Conservation (phyloP, 2,888 invertebrate species). For the Steinernema hermaphroditum region DNA sequence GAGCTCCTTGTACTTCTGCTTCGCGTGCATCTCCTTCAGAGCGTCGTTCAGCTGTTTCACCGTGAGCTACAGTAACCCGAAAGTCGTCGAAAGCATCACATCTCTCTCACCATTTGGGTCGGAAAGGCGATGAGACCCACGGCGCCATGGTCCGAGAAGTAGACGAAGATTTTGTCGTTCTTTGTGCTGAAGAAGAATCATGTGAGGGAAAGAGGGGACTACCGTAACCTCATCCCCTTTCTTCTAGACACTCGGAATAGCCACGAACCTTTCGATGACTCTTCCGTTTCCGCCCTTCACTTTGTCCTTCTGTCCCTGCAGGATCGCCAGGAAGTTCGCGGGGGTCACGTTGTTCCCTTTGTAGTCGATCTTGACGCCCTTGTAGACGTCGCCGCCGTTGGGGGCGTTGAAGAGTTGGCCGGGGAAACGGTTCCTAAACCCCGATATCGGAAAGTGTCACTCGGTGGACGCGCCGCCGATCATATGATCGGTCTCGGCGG, state of each 20-base stretch:
- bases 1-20: conserved; percentile 70
- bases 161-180: conserved; percentile 73
- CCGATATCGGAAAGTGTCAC: not conserved
- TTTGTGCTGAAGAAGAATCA: conserved; percentile 69
- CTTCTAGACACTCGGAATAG: too few relatives aligned
- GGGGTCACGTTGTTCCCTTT: conserved; percentile 71
- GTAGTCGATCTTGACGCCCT: conserved; percentile 72
- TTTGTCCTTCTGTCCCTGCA: conserved; percentile 70
- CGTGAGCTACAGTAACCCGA: conserved; percentile 63
- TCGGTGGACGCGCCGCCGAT: not conserved
- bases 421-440: conserved; percentile 71
- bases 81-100: conserved; percentile 14
- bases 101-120: conserved; percentile 64
- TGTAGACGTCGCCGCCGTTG: conserved; percentile 72
- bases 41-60: conserved; percentile 67
- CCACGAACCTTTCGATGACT: conserved; percentile 68
- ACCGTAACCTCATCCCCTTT: too few relatives aligned
- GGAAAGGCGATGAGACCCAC: conserved; percentile 72
- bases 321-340: conserved; percentile 71
- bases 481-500: not conserved
- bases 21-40: conserved; percentile 68
- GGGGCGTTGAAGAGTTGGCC: conserved; percentile 73
- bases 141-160: conserved; percentile 74
- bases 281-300: conserved; percentile 71
- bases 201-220: too few relatives aligned